Conservation (phyloP, 2,888 invertebrate species). For the Tenodera sinensis region DNA sequence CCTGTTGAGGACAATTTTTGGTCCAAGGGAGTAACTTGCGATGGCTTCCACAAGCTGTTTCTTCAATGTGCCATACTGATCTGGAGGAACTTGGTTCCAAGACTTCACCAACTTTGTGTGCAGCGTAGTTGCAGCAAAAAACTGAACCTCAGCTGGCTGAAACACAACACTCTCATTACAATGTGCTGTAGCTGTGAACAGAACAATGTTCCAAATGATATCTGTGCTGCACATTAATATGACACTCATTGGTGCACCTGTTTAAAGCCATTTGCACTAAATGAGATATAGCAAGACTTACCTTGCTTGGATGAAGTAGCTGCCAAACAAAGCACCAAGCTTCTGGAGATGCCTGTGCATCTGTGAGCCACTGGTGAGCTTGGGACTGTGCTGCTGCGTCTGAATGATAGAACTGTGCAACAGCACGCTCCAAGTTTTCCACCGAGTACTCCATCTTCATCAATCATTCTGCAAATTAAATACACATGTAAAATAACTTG, state of each 20-base stretch:
- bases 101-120: slow-evolving; percentile 83
- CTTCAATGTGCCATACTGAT: slow-evolving; percentile 72
- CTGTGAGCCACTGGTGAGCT: slow-evolving; percentile 81
- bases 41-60: slow-evolving; percentile 74
- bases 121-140: slow-evolving; percentile 87
- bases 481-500: no score
- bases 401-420: slow-evolving; percentile 44
- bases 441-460: slow-evolving; percentile 57
- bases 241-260: no score
- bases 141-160: slow-evolving; percentile 84
- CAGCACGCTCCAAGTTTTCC: slow-evolving; percentile 65
- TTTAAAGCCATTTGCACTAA: no score
- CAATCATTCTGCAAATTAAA: not conserved
- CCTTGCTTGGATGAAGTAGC: slow-evolving; percentile 76
- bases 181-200: not conserved
- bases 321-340: slow-evolving; percentile 95
- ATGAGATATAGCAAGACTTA: slow-evolving; percentile 43
- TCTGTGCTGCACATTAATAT: no score
- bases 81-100: slow-evolving; percentile 82
- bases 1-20: slow-evolving; percentile 80
- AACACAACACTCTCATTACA: slow-evolving; percentile 35
- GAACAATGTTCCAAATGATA: no score
- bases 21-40: slow-evolving; percentile 72
- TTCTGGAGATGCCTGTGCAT: slow-evolving; percentile 78
- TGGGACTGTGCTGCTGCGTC: slow-evolving; percentile 63